Conservation (phyloP, 2,888 invertebrate genomes). For the Macrophya alboannulata region DNA sequence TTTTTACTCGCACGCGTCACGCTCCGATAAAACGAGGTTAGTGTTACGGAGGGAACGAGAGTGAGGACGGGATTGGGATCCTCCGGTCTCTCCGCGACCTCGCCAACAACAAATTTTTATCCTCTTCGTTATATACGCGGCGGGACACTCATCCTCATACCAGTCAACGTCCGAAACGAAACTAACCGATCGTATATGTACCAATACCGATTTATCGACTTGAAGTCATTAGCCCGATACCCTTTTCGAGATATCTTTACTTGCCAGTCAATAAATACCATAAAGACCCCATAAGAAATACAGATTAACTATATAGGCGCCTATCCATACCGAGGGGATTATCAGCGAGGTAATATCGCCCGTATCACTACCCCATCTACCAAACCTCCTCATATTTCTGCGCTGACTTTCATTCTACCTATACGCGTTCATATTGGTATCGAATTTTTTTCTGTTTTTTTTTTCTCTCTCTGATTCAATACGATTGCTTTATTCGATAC, state of each 20-base stretch:
- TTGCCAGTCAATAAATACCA: constrained; percentile 29
- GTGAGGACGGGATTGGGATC: not conserved
- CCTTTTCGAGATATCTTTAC: constrained; percentile 29
- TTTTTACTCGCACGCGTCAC: constrained; percentile 47
- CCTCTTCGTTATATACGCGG: constrained; percentile 18
- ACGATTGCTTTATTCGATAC: not conserved
- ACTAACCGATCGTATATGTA: not conserved
- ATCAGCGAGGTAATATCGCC: constrained; percentile 28
- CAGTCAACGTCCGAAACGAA: constrained; percentile 5
- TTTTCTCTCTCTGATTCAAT: not conserved
- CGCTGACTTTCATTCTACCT: constrained; percentile 9
- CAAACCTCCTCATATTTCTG: constrained; percentile 49
- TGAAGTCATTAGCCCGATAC: constrained; percentile 44
- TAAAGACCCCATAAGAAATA: constrained; percentile 23
- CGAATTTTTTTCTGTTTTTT: not conserved
- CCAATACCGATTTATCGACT: constrained; percentile 48
- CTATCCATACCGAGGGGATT: constrained; percentile 34
- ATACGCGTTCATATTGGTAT: constrained; percentile 9
- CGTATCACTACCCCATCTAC: constrained; percentile 41
- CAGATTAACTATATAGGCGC: constrained; percentile 3
- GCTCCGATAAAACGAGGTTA: constrained; percentile 51
- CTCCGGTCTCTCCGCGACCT: not conserved
- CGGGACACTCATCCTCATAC: not conserved
- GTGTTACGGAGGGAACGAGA: constrained; percentile 48
- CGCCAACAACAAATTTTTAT: constrained; percentile 43